Evolutionary conservation across 2,113 vertebrate species (phyloP), one percentile per base, ranked within the genome.

Genomic region (Myanophis thanlyinensis): DNA sequence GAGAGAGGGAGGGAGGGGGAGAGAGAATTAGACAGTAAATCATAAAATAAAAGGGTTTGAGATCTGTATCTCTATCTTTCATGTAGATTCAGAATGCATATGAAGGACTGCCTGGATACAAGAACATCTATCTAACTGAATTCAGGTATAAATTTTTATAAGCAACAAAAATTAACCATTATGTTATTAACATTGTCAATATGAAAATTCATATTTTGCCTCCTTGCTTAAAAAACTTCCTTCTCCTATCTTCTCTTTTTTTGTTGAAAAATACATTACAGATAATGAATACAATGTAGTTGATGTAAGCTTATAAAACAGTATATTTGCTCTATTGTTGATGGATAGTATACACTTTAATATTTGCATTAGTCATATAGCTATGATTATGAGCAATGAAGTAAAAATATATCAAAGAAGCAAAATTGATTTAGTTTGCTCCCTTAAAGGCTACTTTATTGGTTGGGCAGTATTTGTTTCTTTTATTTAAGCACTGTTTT

Each of bases 61-160:
- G 85, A 80, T 90, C 53, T 93, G 48, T 92, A 0, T 92, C 86
- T 91, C 27, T 11, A 88, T 96, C 8, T 94, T 44, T 47, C 91
- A 96, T 95, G 95, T 95, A 99, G 99, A 98, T 99, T 56, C 97
- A 98, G 96, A 97, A 96, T 1, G 97, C 98, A 91, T 98, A 99
- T 97, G 94, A 98, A 96, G 98, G 95, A 49, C 97, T 99, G 52
- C 98, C 98, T 90, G 99, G 99, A 93, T 99, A 98, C 93, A 98
- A 98, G 95, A 98, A 93, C 89, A 98, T 99, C 48, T 97, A 94
- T 67, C 95, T 99, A 54, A 95, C 98, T 93, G 97, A 98, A 95
- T 98, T 99, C 97, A 99, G 98, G 99, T 99, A 97, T 98, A 96
- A 96, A 62, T 27, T 95, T 59, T 54, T 88, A 11, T 87, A 54